Conservation (phyloP, 1,140 invertebrate species). For the Psix sp. region DNA sequence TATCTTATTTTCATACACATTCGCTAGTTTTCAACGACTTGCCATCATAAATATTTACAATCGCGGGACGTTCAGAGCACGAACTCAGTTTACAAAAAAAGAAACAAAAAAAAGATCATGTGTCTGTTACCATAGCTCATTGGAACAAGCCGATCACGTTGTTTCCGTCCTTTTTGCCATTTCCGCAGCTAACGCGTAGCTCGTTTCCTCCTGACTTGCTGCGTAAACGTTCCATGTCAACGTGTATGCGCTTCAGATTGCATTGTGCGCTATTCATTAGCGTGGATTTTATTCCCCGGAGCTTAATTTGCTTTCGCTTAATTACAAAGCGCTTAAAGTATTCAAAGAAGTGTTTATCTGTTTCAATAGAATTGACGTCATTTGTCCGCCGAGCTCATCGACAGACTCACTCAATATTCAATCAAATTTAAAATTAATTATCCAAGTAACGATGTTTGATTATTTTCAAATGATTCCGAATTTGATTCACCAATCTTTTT, state of each 20-base stretch:
- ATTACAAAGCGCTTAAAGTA: conserved; percentile 53
- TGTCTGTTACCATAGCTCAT: conserved; percentile 48
- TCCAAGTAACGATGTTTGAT: too few species aligned
- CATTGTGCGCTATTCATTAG: conserved; percentile 51
- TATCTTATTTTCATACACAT: too few species aligned
- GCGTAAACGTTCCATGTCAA: conserved; percentile 35
- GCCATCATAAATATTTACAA: too few species aligned
- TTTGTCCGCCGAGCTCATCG: conserved; percentile 29
- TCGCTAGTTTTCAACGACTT: too few species aligned
- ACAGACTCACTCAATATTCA: conserved; percentile 9
- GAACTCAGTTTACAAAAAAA: conserved; percentile 18
- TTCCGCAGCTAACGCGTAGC: conserved; percentile 53
- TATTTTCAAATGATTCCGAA: too few species aligned
- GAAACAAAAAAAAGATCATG: conserved; percentile 46
- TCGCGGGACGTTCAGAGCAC: too few species aligned
- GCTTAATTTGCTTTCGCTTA: conserved; percentile 52
- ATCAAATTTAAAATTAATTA: too few species aligned
- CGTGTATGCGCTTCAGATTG: conserved; percentile 20
- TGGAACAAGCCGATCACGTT: conserved; percentile 58
- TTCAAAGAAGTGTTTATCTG: conserved; percentile 46
- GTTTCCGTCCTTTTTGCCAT: conserved; percentile 59
- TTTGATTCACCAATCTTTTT: too few species aligned
- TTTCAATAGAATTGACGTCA: conserved; percentile 51
- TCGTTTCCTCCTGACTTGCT: conserved; percentile 50
- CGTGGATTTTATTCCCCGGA: conserved; percentile 39